Evolutionary conservation across 2,888 invertebrate genomes (phyloP), one percentile per base, ranked within the genome.

Genomic region (Brachypalpus laphriformis): DNA sequence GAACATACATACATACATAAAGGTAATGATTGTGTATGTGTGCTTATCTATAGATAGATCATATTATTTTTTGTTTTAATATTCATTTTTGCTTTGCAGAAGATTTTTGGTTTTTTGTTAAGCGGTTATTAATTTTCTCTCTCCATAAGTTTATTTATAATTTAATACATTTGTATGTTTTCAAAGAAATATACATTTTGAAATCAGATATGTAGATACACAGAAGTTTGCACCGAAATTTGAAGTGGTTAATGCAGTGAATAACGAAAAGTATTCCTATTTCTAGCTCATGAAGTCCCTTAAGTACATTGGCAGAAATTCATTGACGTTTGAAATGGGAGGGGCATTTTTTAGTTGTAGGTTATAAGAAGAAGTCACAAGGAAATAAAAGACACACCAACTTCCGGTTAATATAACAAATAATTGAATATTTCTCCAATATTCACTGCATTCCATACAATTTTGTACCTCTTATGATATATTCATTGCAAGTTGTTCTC

Each of bases 181-280:
- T 11, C 0, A 51, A 37, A 9, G 20, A 65, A 65, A 37, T 34
- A 9, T 20, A 49, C 49, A 18, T 31, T 61, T 51, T 8, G 9
- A 59, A 71, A 59, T 49, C 7, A 49, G 45, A 9, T 51, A 11
- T 37, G 54, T 56, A 54, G 54, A 37, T 25, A 45, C 5, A 45
- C 1, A 16, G 25, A 28, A 11, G 9, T 34, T 18, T 37, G 34
- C 37, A 25, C 3, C 5, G 77, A 77, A 76, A 82, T 72, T 77
- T 82, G 82, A 82, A 82, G 82, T 82, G 82, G 82, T 22, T 45
- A 9, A 54, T 56, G 66, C 72, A 66, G 45, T 76, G 42, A 76
- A 57, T 76, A 49, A 42, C 16, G 20, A n/a, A 49, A 1, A 49
- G n/a, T 9, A n/a, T n/a, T n/a, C n/a, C n/a, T n/a, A n/a, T n/a